These are phyloP conservation scores for Agrotis puta DNA, from an alignment of 2,888 invertebrate genomes.

Conservation along the genomic window DNA sequence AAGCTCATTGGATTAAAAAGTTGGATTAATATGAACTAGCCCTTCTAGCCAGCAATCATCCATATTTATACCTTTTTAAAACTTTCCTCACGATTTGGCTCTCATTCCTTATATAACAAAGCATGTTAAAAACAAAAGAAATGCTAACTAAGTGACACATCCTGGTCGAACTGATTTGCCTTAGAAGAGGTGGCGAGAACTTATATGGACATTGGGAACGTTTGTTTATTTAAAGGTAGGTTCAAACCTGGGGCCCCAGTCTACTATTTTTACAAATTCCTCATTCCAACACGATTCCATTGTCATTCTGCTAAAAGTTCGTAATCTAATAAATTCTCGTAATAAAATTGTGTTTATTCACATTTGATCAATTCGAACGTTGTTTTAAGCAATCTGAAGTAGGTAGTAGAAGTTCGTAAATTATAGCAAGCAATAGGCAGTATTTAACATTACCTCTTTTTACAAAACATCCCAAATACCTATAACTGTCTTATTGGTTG, in stretches of 20 bases:
- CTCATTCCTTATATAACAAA: conserved; percentile 10
- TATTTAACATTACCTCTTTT: too few species aligned
- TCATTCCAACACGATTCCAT: too few species aligned
- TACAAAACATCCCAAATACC: too few species aligned
- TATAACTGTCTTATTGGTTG: too few species aligned
- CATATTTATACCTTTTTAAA: neutral
- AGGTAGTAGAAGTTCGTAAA: too few species aligned
- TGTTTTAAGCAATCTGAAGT: too few species aligned
- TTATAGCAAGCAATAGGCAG: too few species aligned
- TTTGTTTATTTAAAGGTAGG: conserved; percentile 4
- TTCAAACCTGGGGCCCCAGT: neutral
- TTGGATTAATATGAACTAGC: neutral
- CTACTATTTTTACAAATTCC: too few species aligned
- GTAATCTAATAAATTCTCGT: too few species aligned
- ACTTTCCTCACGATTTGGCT: conserved; percentile 15
- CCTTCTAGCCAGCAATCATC: neutral
- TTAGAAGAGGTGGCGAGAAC: conserved; percentile 19
- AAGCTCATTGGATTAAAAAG: neutral
- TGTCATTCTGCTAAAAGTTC: too few species aligned
- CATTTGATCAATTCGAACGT: too few species aligned
- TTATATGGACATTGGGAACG: neutral
- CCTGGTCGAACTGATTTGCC: conserved; percentile 47
- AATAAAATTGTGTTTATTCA: too few species aligned
- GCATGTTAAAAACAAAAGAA: conserved; percentile 24
- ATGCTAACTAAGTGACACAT: conserved; percentile 27